Evolutionary conservation across 2,797 vertebrate genomes (phyloP), one percentile per base, ranked within the genome.

Genomic region (Hemitrygon akajei): DNA sequence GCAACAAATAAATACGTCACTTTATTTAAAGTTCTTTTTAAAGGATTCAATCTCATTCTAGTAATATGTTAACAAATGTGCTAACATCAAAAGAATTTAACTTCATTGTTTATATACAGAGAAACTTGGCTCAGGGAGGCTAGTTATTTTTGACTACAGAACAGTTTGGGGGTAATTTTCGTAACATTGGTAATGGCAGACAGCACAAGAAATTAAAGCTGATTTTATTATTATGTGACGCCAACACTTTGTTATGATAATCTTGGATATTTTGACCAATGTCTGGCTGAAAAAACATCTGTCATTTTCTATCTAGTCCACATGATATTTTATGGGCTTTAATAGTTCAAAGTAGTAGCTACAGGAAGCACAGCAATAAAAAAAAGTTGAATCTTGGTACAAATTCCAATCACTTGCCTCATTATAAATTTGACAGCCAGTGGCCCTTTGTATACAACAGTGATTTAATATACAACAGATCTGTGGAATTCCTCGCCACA

Each of bases 121-220:
- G 60, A 89, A 89, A 69, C 16, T 5, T 89, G 63, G 60, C 63
- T 89, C n/a, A 37, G 34, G 60, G 25, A n/a, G 2, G 20, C 18
- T 69, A 22, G 34, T 69, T 18, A 37, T 69, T 75, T 92, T 75
- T 56, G 69, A 37, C 71, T 92, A 37, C 40, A 73, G n/a, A 92
- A 40, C 12, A 92, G 37, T 75, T 12, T 56, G 69, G 47, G 71
- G 91, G 37, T 92, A 56, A 92, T 75, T 92, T 92, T 47, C 69
- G 75, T 92, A 47, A 56, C 34, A 56, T 37, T 25, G 25, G 20
- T 1, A 20, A 30, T 92, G 69, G 86, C 86, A 66, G 63, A 89
- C 86, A 89, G 86, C 63, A 69, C 18, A 3, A 89, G 37, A 75
- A 92, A 92, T 92, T 75, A 92, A 73, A 75, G 91, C 71, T 92